phyloP scores from a whole-genome alignment of 2,888 invertebrate species.

The Dioctria linearis region DNA sequence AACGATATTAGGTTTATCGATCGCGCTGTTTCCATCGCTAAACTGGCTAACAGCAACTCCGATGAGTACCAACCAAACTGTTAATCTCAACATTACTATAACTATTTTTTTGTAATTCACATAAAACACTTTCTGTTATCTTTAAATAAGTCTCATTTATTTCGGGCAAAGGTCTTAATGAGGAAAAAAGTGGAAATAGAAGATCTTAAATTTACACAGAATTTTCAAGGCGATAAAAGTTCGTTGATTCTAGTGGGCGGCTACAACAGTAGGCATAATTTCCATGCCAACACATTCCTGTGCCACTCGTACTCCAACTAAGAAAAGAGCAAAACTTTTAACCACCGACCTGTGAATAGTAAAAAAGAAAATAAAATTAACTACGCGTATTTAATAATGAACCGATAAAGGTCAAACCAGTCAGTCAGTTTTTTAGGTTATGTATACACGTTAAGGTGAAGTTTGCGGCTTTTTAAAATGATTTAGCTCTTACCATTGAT shows the following conservation, averaged over 20 bases:
- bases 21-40: not conserved
- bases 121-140: too few relatives aligned
- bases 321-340: conserved; percentile 85
- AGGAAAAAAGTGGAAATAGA: not conserved
- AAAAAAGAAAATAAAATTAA: conserved; percentile 25
- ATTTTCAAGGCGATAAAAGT: not conserved
- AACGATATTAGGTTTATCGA: conserved; percentile 79
- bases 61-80: not conserved
- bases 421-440: conserved; percentile 20
- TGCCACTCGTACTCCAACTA: conserved; percentile 83
- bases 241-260: conserved; percentile 11
- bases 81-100: not conserved
- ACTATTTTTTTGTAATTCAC: too few relatives aligned
- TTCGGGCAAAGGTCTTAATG: too few relatives aligned
- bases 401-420: not conserved
- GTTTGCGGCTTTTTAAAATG: conserved; percentile 50
- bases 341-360: conserved; percentile 79
- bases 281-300: conserved; percentile 84
- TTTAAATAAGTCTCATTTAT: too few relatives aligned
- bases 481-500: conserved; percentile 78
- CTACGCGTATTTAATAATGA: not conserved
- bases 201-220: not conserved
- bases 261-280: conserved; percentile 75
- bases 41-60: not conserved
- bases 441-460: conserved; percentile 7